Conservation (phyloP, 2,888 invertebrate genomes). For the Catocala nupta region DNA sequence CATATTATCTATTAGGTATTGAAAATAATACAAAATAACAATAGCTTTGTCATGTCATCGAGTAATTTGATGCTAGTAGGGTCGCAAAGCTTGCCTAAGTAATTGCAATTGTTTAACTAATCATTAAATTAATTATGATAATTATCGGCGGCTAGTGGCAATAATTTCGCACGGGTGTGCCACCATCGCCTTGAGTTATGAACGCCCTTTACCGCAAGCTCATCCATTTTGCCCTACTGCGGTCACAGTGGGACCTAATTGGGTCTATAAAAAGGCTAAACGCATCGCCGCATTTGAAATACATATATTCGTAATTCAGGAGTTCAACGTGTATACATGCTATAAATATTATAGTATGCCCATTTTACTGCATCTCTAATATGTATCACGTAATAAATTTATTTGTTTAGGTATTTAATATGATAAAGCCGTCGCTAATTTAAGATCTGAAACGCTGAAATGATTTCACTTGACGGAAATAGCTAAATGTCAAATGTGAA, state of each 20-base stretch:
- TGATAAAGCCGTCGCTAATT: no score
- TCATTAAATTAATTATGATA: conserved; percentile 53
- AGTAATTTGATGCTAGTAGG: conserved; percentile 32
- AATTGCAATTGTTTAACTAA: conserved; percentile 48
- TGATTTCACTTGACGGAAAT: neutral
- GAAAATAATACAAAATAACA: neutral
- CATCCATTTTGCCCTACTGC: conserved; percentile 46
- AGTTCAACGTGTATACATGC: conserved; percentile 16
- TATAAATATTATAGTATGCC: conserved; percentile 2
- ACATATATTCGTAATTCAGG: conserved; percentile 22
- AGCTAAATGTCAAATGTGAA: conserved; percentile 1
- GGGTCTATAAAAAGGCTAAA: conserved; percentile 47
- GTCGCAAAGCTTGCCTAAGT: conserved; percentile 22
- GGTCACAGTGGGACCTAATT: conserved; percentile 45
- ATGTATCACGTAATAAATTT: no score
- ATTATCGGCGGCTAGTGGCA: conserved; percentile 41
- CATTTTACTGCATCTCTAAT: neutral
- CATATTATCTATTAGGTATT: neutral
- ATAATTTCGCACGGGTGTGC: conserved; percentile 46
- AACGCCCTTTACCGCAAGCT: conserved; percentile 50
- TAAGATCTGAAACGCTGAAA: no score
- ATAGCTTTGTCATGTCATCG: conserved; percentile 35
- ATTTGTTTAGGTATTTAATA: no score
- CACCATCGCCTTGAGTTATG: conserved; percentile 48
- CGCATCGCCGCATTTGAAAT: conserved; percentile 41